phyloP scores from a whole-genome alignment of 2,888 invertebrate species.

The Coremacera marginata region DNA sequence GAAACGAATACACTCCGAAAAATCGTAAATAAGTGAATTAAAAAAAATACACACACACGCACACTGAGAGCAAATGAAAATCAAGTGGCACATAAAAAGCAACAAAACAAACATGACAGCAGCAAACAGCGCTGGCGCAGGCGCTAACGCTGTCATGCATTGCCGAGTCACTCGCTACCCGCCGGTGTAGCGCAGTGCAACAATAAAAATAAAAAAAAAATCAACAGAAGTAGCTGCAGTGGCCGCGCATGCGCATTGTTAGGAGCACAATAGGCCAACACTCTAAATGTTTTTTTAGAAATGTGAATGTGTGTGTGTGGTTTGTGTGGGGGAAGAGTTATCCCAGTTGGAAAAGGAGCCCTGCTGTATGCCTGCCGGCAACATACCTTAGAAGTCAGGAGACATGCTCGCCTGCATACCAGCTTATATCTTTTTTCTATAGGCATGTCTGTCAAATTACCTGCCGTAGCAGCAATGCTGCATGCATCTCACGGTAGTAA shows the following conservation, averaged over 20 bases:
- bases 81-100: conserved; percentile 17
- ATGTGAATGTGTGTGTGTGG: too few relatives aligned
- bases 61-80: neutral
- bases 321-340: too few relatives aligned
- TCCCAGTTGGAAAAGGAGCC: too few relatives aligned
- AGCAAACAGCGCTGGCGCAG: conserved; percentile 20
- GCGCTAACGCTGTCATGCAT: conserved; percentile 29
- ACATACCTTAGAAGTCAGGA: too few relatives aligned
- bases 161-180: neutral
- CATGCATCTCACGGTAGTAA: too few relatives aligned
- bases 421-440: too few relatives aligned
- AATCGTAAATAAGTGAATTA: neutral
- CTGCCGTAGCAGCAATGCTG: too few relatives aligned
- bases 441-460: too few relatives aligned
- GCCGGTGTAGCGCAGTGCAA: neutral
- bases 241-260: conserved; percentile 18
- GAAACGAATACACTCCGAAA: conserved; percentile 5
- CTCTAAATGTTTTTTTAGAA: neutral
- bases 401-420: too few relatives aligned
- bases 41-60: neutral
- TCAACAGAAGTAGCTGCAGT: conserved; percentile 7
- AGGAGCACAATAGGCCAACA: neutral
- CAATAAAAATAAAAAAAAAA: neutral
- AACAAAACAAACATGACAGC: conserved; percentile 22
- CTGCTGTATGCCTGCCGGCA: too few relatives aligned